phyloP scores from a whole-genome alignment of 2,113 vertebrate species.

The Hyperopisus bebe region DNA sequence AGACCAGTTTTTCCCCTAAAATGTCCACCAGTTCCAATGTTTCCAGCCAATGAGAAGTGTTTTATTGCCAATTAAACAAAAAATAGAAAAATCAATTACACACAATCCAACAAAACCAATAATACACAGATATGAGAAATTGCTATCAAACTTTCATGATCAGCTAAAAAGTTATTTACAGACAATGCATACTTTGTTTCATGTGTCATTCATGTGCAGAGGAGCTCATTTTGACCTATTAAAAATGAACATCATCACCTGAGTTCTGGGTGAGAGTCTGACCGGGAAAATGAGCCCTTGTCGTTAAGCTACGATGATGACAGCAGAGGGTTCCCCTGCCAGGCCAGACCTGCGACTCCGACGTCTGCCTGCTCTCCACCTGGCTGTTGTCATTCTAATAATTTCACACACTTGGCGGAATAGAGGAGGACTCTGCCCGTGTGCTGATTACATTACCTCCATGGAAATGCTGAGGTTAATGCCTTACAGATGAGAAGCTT shows the following conservation, averaged over 20 bases:
- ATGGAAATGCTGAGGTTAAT: slow-evolving; percentile 49
- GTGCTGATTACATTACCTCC: slow-evolving; percentile 53
- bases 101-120: background rate
- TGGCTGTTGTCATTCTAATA: background rate
- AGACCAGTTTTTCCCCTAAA: background rate
- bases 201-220: background rate
- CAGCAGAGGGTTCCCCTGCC: background rate
- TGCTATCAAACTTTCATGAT: background rate
- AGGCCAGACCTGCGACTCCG: background rate
- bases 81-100: background rate
- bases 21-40: background rate
- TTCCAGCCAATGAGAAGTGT: background rate
- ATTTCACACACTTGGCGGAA: slow-evolving; percentile 8
- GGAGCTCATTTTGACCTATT: background rate
- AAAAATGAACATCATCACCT: background rate
- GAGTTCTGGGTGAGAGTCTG: background rate
- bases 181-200: background rate
- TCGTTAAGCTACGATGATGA: background rate
- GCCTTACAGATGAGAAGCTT: slow-evolving; percentile 49
- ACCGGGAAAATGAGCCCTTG: background rate
- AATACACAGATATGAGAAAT: background rate
- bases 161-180: background rate
- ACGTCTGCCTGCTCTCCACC: background rate
- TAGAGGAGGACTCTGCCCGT: background rate
- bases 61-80: background rate